Conservation (phyloP, 2,113 vertebrate genomes). For the Erinaceus europaeus region DNA sequence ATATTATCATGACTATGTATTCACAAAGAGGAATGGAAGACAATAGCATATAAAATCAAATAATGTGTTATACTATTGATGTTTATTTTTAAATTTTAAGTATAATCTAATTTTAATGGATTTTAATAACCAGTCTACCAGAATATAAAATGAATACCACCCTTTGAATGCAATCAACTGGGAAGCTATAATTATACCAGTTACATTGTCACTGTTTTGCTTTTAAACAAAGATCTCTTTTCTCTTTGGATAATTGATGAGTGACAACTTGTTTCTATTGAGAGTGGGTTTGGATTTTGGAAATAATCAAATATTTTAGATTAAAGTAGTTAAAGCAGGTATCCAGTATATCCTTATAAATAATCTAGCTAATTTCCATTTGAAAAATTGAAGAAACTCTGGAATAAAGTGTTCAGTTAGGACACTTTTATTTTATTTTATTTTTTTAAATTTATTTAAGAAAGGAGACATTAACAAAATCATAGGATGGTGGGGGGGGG, state of each 20-base stretch:
- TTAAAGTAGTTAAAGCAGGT: not conserved
- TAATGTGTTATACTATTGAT: not conserved
- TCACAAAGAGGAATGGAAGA: not conserved
- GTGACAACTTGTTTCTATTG: not conserved
- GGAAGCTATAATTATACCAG: not conserved
- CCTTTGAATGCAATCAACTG: not conserved
- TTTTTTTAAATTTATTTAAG: too few relatives aligned
- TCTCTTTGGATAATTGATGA: not conserved
- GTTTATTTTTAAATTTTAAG: not conserved
- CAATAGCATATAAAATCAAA: conserved; percentile 6
- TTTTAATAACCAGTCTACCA: not conserved
- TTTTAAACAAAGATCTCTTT: not conserved
- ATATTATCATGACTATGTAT: not conserved
- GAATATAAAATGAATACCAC: not conserved
- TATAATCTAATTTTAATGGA: too few relatives aligned
- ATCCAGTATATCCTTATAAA: not conserved
- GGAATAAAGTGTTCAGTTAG: not conserved
- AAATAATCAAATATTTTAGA: not conserved
- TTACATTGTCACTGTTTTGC: not conserved
- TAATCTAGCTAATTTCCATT: not conserved
- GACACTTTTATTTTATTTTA: too few relatives aligned
- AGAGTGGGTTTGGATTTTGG: not conserved
- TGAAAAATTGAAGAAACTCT: not conserved
- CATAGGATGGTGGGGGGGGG: too few relatives aligned
- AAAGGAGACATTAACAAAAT: too few relatives aligned